Evolutionary conservation across 2,113 vertebrate species (phyloP).

Genomic region (Nansenia antarctica): DNA sequence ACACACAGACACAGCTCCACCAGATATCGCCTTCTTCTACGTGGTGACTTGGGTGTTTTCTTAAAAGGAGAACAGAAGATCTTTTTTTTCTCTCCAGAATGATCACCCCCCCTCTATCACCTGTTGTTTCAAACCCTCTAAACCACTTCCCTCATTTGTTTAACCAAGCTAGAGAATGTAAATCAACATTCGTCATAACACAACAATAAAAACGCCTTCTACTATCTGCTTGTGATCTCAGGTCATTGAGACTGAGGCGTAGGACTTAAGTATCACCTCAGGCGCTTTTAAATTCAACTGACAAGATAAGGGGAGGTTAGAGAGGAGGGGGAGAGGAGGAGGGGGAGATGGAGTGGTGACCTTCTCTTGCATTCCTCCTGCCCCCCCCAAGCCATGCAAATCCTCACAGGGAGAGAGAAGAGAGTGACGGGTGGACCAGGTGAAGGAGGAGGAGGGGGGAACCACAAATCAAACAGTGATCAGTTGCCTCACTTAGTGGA

Average conservation of each 20-base stretch:
- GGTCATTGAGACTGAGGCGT: not conserved
- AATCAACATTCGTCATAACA: too few species aligned
- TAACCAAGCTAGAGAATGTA: not conserved
- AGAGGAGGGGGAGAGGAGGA: too few species aligned
- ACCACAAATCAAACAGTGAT: constrained; percentile 65
- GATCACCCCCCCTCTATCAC: not conserved
- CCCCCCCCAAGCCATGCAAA: not conserved
- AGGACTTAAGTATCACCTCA: not conserved
- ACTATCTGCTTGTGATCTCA: not conserved
- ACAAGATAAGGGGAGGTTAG: too few species aligned
- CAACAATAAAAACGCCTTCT: not conserved
- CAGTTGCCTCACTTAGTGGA: constrained; percentile 48
- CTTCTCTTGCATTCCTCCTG: not conserved
- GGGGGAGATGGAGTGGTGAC: too few species aligned
- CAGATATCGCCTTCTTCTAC: not conserved
- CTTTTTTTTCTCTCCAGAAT: not conserved
- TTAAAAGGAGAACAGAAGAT: not conserved
- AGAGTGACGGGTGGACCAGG: not conserved
- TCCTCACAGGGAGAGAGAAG: not conserved
- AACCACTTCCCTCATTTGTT: not conserved
- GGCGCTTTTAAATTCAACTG: not conserved
- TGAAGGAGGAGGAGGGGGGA: constrained; percentile 30
- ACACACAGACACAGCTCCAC: not conserved
- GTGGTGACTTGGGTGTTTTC: not conserved
- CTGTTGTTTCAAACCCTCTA: not conserved